Evolutionary conservation across 2,113 vertebrate genomes (phyloP), one percentile per base, ranked within the genome.

Genomic region (Cebus imitator): DNA sequence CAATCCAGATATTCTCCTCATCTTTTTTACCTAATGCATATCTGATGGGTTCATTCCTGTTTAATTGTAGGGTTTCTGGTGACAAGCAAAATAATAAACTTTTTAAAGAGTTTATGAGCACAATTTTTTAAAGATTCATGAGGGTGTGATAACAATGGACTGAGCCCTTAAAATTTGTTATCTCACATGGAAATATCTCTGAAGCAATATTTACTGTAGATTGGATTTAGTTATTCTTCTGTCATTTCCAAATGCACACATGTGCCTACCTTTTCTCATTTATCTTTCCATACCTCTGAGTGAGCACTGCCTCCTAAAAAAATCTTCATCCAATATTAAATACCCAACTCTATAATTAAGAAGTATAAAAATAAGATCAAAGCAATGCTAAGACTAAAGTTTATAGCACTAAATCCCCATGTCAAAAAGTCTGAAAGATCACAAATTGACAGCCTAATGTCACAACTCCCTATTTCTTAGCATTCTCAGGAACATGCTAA

Each of bases 281-380:
- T 95, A 25, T 50, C 23, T 91, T 70, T 8, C 45, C n/a, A 2
- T 23, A 92, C 13, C 25, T 66, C 17, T 55, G 30, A 8, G 32
- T 82, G 11, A 64, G 11, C 6, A 72, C 6, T 81, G 8, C 0
- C 1, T 82, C 37, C 37, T 66, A 32, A 5, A 73, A 73, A 64
- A 82, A 75, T 66, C 5, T 6, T 50, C 37, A 66, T 37, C 5
- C 12, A 93, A 21, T 84, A 35, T 79, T 50, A 84, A 79, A 70
- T 72, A 43, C 11, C 7, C 5, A 48, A 35, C 7, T 50, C 58
- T 52, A 68, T 1, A 70, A 85, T 3, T 72, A 13, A 93, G 27
- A 85, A 79, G 30, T 18, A 55, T 66, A 86, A 80, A 96, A 86
- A 27, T 35, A 84, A 57, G 14, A 80, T 73, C 20, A 79, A 64